Evolutionary conservation across 1,140 invertebrate species (phyloP).

Genomic region (Diabrotica undecimpunctata): DNA sequence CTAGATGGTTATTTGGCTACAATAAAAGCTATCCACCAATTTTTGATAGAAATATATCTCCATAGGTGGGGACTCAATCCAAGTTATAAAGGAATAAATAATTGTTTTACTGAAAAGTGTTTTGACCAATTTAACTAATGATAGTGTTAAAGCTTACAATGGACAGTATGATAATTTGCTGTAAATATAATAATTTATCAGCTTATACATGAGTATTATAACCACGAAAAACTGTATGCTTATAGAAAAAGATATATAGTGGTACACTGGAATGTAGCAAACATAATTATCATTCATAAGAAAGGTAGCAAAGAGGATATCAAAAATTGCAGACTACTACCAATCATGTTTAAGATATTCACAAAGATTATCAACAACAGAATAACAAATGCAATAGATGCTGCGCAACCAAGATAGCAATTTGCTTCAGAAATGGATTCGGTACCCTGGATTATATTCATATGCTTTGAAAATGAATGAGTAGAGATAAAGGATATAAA

Average conservation of each 20-base stretch:
- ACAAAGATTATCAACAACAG: too few relatives aligned
- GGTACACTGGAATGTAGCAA: too few relatives aligned
- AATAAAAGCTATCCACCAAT: constrained; percentile 91
- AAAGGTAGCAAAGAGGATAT: too few relatives aligned
- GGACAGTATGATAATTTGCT: constrained; percentile 90
- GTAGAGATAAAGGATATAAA: too few relatives aligned
- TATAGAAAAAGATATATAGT: constrained; percentile 76
- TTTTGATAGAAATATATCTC: constrained; percentile 77
- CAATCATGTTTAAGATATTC: too few relatives aligned
- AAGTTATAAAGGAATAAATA: constrained; percentile 52
- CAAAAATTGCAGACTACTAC: too few relatives aligned
- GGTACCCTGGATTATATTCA: too few relatives aligned
- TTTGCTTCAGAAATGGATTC: too few relatives aligned
- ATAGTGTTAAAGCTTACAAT: constrained; percentile 47
- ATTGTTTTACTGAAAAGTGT: constrained; percentile 44
- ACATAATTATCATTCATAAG: too few relatives aligned
- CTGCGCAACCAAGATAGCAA: too few relatives aligned
- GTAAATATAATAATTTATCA: constrained; percentile 91
- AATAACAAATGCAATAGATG: too few relatives aligned
- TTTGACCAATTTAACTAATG: constrained; percentile 38
- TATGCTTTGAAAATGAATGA: too few relatives aligned
- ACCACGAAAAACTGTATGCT: constrained; percentile 71
- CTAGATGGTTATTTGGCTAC: constrained; percentile 88
- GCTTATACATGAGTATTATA: constrained; percentile 82
- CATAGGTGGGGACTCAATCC: constrained; percentile 59